A percentile compares a stretch with the other conserved stretches of the same genome.
These are phyloP conservation scores for Acanthococcus lagerstroemiae DNA, from an alignment of 2,888 invertebrate species.

Conservation along the genomic window DNA sequence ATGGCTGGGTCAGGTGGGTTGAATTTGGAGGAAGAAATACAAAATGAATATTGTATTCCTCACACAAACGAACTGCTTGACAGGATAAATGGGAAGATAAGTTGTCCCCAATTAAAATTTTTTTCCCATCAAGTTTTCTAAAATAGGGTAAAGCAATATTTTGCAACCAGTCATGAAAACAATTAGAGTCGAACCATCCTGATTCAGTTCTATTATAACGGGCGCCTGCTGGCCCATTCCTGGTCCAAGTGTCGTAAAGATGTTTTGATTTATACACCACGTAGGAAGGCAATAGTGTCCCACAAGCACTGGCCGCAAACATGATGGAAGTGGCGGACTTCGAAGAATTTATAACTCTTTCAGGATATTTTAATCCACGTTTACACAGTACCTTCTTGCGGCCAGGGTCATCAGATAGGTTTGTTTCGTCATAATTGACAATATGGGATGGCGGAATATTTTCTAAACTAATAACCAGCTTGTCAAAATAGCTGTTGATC, in stretches of 20 bases:
- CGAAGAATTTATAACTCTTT: constrained; percentile 39
- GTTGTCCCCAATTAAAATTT: constrained; percentile 40
- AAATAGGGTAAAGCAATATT: constrained; percentile 36
- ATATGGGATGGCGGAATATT: constrained; percentile 36
- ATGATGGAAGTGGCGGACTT: constrained; percentile 41
- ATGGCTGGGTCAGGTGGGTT: too few species aligned
- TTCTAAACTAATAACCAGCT: constrained; percentile 31
- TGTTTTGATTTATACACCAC: constrained; percentile 42
- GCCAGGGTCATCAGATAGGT: constrained; percentile 38
- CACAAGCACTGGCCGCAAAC: constrained; percentile 41
- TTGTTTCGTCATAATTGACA: constrained; percentile 41
- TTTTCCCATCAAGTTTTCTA: too few species aligned
- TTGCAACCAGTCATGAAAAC: constrained; percentile 40
- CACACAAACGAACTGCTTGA: too few species aligned
- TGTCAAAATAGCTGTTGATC: too few species aligned
- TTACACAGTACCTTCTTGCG: constrained; percentile 37
- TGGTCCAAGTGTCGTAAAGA: constrained; percentile 42
- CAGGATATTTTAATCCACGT: constrained; percentile 40
- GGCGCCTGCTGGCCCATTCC: constrained; percentile 40
- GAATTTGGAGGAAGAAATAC: too few species aligned
- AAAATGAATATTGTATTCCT: too few species aligned
- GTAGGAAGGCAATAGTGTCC: constrained; percentile 41
- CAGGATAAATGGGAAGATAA: constrained; percentile 38
- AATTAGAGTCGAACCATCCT: constrained; percentile 41
- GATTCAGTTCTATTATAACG: constrained; percentile 41